A percentile compares a stretch with the other conserved stretches of the same genome.
These are phyloP conservation scores for Catharus fuscescens DNA, from an alignment of 2,113 vertebrate species.

Conservation along the genomic window DNA sequence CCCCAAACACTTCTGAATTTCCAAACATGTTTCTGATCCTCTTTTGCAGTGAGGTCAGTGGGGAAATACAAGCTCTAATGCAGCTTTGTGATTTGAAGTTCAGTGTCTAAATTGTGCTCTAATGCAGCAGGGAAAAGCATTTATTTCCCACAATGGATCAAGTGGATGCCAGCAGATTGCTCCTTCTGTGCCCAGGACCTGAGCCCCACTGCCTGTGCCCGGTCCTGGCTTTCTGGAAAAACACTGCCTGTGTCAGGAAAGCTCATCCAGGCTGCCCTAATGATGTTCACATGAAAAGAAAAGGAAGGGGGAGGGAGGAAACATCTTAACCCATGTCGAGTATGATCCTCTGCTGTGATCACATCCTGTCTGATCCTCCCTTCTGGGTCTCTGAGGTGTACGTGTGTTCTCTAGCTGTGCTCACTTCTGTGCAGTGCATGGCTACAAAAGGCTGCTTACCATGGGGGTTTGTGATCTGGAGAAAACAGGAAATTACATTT, in stretches of 20 bases:
- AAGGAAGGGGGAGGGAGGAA: neutral
- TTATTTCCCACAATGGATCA: neutral
- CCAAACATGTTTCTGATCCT: neutral
- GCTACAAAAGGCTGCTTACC: neutral
- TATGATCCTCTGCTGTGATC: neutral
- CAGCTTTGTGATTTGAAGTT: neutral
- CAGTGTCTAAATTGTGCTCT: neutral
- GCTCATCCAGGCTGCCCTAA: neutral
- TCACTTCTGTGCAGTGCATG: neutral
- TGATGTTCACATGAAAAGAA: neutral
- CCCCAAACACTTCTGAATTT: neutral
- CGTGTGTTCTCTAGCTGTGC: neutral
- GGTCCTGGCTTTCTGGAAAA: neutral
- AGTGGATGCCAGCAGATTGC: neutral
- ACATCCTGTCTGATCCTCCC: neutral
- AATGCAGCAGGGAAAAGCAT: neutral
- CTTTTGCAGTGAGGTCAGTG: neutral
- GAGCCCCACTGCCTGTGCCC: accelerated
- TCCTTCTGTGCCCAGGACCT: neutral
- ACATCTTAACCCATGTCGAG: neutral
- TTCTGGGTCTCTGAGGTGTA: neutral
- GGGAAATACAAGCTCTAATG: neutral
- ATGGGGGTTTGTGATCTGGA: neutral
- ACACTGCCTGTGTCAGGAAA: neutral
- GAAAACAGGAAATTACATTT: neutral